Percentiles rank a stretch among this genome's conserved stretches.
Evolutionary conservation across 2,888 invertebrate species (phyloP).

Genomic region (Pseudococcus viburni): DNA sequence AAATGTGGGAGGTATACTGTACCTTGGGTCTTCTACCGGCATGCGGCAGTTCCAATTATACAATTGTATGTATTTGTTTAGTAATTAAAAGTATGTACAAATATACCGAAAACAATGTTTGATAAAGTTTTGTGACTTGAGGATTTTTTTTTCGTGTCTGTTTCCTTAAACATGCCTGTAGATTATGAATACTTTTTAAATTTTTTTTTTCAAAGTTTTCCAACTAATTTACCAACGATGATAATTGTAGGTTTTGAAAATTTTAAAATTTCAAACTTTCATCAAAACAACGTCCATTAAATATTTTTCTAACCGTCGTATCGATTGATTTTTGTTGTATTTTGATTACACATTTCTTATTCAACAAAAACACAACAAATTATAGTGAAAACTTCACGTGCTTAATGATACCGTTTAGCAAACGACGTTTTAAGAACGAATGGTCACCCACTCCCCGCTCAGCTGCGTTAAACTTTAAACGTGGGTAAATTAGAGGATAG

Average conservation of each 20-base stretch:
- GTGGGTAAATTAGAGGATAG: background rate
- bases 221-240: background rate
- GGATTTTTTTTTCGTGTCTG: background rate
- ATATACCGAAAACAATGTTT: background rate
- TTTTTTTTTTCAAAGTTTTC: background rate
- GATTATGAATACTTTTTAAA: background rate
- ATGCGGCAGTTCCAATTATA: background rate
- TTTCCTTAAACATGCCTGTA: background rate
- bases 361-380: slow-evolving; percentile 27
- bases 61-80: background rate
- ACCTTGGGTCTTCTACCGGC: background rate
- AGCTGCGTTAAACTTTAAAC: background rate
- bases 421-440: background rate
- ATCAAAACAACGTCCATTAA: slow-evolving; percentile 17
- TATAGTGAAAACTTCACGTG: background rate
- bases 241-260: background rate
- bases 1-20: background rate
- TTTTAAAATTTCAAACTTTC: background rate
- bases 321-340: slow-evolving; percentile 20
- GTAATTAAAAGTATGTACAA: background rate
- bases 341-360: slow-evolving; percentile 12
- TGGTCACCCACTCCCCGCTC: background rate
- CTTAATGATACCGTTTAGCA: background rate
- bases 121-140: background rate
- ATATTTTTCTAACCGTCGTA: background rate